Evolutionary conservation across 2,888 invertebrate species (phyloP), one percentile per base, ranked within the genome.

Genomic region (Nycteola revayana): DNA sequence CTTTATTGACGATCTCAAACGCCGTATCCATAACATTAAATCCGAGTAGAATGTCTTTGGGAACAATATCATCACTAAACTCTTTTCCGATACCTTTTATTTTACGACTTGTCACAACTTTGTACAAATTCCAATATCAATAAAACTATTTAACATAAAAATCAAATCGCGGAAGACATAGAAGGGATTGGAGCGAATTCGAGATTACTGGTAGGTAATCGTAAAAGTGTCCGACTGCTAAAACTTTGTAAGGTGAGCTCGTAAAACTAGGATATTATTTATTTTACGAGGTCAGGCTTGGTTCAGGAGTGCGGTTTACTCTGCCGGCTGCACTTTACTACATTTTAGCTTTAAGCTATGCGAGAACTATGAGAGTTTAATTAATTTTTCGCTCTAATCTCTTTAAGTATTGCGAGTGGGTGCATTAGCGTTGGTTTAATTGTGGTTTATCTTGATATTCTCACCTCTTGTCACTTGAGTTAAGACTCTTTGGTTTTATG

Each of bases 191-290:
- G 48, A 56, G 56, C 42, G 37, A 26, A 51, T 47, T 49, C 32
- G 44, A 46, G 48, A 54, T 62, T 63, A 56, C 45, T 48, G 44
- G 52, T 56, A 56, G 65, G 65, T 63, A 62, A 65, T 71, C 75
- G 66, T 80, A 73, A 79, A 78, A 65, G 66, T 51, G 54, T 62
- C 60, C 71, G 66, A 73, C 74, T 68, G 65, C 50, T 51, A 50
- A 64, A 70, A 78, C 71, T 77, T 76, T 70, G 71, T 72, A 71
- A 60, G 62, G 61, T 57, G 47, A 33, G 53, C 43, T 65, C 69
- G 62, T 76, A 73, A 76, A 75, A 51, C 39, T 39, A 42, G 49
- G 51, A 65, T 66, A 71, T 14, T 14, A 14, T 14, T 14, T 14
- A 14, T 14, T 14, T 14, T 14, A 14, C 14, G 14, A 14, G 14